A percentile compares a stretch with the other conserved stretches of the same genome.
phyloP scores from a whole-genome alignment of 2,888 invertebrate genomes.

The Eupithecia subfuscata region DNA sequence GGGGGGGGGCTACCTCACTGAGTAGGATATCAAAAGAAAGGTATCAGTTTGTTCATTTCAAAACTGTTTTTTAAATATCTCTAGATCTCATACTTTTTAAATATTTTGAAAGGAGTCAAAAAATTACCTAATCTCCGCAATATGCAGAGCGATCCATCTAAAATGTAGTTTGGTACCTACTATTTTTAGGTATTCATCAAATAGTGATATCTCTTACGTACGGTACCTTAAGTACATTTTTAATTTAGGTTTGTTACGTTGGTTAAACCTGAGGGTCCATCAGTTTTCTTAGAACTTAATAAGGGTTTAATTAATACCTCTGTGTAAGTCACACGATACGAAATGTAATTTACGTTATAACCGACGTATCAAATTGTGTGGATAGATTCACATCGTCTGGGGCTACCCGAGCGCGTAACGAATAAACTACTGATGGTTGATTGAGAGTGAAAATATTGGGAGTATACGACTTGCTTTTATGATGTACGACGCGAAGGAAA shows the following conservation, averaged over 20 bases:
- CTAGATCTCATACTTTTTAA: too few relatives aligned
- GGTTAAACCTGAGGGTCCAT: not conserved
- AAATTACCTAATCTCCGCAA: too few relatives aligned
- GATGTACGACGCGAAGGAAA: conserved; percentile 37
- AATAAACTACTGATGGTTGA: conserved; percentile 44
- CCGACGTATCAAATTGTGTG: conserved; percentile 45
- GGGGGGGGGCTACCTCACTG: too few relatives aligned
- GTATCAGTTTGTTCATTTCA: too few relatives aligned
- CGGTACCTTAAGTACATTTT: too few relatives aligned
- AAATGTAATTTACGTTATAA: conserved; percentile 4
- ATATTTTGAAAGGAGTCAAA: too few relatives aligned
- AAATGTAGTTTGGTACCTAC: too few relatives aligned
- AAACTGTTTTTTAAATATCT: too few relatives aligned
- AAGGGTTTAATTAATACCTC: not conserved
- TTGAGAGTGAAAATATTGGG: conserved; percentile 42
- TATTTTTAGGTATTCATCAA: too few relatives aligned
- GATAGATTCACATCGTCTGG: conserved; percentile 43
- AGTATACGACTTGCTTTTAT: conserved; percentile 44
- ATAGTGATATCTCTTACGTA: too few relatives aligned
- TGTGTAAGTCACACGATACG: not conserved
- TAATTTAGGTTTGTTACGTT: not conserved
- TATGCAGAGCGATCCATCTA: too few relatives aligned
- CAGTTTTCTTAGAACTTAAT: not conserved
- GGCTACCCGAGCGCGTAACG: conserved; percentile 46
- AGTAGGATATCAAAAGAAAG: too few relatives aligned